These are phyloP conservation scores for Aeoliscus strigatus DNA, from an alignment of 2,797 vertebrate genomes.

Conservation along the genomic window DNA sequence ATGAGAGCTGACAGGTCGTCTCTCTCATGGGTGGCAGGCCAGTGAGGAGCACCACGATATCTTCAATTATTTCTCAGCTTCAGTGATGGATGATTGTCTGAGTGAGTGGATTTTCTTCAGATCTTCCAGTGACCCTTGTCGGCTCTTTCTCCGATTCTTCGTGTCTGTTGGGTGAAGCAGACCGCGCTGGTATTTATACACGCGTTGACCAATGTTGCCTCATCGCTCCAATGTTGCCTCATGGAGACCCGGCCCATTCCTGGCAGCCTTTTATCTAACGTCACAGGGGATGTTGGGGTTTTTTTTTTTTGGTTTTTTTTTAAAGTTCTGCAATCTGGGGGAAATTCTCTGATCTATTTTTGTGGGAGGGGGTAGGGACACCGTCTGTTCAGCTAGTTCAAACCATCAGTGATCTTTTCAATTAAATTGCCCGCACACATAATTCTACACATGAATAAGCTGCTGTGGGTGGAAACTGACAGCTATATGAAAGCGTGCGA, in stretches of 20 bases:
- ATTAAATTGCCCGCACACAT: conserved; percentile 31
- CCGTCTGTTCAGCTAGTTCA: conserved; percentile 23
- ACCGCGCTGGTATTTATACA: conserved; percentile 59
- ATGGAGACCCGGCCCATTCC: conserved; percentile 56
- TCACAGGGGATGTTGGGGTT: conserved; percentile 51
- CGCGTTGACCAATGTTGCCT: conserved; percentile 48
- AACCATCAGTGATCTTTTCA: conserved; percentile 34
- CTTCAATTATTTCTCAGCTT: conserved; percentile 40
- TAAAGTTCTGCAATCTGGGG: conserved; percentile 24
- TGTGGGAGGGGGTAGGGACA: neutral
- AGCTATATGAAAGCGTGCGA: conserved; percentile 5
- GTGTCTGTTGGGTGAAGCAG: conserved; percentile 20
- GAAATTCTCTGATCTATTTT: conserved; percentile 40
- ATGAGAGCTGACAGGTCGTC: conserved; percentile 42
- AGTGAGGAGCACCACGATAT: conserved; percentile 32
- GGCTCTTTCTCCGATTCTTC: conserved; percentile 21
- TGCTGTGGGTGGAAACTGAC: conserved; percentile 5
- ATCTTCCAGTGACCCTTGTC: conserved; percentile 38
- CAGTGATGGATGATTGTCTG: conserved; percentile 40
- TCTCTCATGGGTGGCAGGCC: conserved; percentile 48
- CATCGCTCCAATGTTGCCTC: conserved; percentile 51
- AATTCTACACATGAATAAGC: conserved; percentile 45
- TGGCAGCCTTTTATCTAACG: conserved; percentile 63
- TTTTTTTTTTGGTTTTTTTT: conserved; percentile 39
- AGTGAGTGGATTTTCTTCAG: conserved; percentile 33